Percentiles rank a stretch among this genome's conserved stretches.
Conservation (phyloP, 2,888 invertebrate species). For the Sisyra terminalis region DNA sequence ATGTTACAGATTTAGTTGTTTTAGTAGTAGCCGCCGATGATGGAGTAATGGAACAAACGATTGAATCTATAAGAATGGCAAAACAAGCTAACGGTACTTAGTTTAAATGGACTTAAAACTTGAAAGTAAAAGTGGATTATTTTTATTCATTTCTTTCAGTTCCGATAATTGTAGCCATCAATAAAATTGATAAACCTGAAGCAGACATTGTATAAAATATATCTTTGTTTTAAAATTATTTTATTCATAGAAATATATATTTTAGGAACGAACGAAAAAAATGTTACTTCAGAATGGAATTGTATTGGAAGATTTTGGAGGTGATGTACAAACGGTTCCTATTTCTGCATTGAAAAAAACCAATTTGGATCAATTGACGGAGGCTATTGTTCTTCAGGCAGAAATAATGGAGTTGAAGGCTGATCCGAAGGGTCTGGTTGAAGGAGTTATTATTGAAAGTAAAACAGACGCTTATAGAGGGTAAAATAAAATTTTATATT, state of each 20-base stretch:
- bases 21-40: conserved; percentile 97
- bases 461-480: conserved; percentile 50
- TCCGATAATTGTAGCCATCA: conserved; percentile 91
- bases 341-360: conserved; percentile 79
- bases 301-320: conserved; percentile 73
- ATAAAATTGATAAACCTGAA: conserved; percentile 91
- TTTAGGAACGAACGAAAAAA: conserved; percentile 53
- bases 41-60: conserved; percentile 96
- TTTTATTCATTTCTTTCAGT: conserved; percentile 55
- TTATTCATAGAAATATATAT: conserved; percentile 9
- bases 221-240: not conserved
- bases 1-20: conserved; percentile 84
- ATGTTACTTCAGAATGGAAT: conserved; percentile 66
- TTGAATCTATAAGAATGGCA: conserved; percentile 81
- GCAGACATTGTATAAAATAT: conserved; percentile 64
- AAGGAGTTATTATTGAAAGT: conserved; percentile 84
- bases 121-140: conserved; percentile 8
- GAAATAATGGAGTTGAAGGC: conserved; percentile 77
- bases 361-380: conserved; percentile 62
- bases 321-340: conserved; percentile 79
- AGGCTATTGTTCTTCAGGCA: conserved; percentile 67
- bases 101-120: not conserved
- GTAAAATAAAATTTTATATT: conserved; percentile 57
- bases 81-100: conserved; percentile 47
- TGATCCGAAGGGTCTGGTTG: conserved; percentile 68